Evolutionary conservation across 2,113 vertebrate genomes (phyloP).

Genomic region (Origma solitaria): DNA sequence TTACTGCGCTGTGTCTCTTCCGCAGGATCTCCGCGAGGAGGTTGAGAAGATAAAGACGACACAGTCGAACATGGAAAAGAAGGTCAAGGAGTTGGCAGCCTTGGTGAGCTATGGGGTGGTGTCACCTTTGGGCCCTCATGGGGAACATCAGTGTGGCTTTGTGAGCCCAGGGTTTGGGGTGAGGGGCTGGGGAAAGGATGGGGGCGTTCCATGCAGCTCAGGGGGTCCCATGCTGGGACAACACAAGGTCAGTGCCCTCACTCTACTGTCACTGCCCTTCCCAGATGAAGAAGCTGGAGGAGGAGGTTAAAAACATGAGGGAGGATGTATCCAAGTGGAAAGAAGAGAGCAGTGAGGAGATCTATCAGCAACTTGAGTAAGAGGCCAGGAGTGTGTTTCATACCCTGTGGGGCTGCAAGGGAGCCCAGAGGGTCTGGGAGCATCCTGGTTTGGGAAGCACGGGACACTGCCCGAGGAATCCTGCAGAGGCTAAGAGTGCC

Average conservation of each 20-base stretch:
- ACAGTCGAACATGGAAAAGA: background rate
- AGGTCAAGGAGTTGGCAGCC: background rate
- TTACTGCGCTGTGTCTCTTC: background rate
- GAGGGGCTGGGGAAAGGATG: too few species aligned
- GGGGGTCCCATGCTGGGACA: background rate
- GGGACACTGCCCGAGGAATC: background rate
- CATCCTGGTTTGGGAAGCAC: too few species aligned
- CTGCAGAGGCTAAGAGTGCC: background rate
- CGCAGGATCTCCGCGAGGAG: background rate
- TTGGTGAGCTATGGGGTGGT: background rate
- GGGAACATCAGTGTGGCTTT: background rate
- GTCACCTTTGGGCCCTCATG: background rate
- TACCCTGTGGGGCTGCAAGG: background rate
- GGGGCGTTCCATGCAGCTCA: background rate
- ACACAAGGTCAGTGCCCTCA: fast-evolving
- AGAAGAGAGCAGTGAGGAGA: background rate
- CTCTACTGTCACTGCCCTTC: background rate
- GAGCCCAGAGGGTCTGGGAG: background rate
- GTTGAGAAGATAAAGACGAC: background rate
- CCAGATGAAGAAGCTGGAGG: constrained; percentile 39
- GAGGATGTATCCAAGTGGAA: background rate
- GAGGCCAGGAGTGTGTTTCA: background rate
- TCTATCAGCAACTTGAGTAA: constrained; percentile 24
- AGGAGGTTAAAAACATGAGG: background rate
- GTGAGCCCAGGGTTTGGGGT: background rate